These are phyloP conservation scores for Pyrocephalus nanus DNA, from an alignment of 2,797 vertebrate genomes.

Conservation along the genomic window DNA sequence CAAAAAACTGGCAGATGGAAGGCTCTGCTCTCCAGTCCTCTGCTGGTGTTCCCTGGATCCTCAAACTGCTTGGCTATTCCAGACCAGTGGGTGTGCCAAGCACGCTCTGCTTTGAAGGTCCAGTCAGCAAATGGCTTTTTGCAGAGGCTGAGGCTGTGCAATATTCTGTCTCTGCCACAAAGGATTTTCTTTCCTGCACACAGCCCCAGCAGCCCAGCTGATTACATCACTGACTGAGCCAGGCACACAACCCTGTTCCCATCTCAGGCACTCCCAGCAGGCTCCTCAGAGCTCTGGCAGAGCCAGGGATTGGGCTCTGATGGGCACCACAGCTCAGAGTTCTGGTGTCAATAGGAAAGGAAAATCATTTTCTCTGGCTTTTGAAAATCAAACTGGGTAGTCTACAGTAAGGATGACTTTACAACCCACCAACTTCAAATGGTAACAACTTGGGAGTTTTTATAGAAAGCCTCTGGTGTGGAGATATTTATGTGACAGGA, in stretches of 20 bases:
- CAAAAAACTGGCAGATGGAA: background rate
- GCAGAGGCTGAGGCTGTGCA: background rate
- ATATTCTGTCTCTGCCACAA: background rate
- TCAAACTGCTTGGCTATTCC: background rate
- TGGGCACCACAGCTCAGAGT: background rate
- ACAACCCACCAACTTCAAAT: background rate
- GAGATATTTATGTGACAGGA: background rate
- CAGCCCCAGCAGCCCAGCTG: background rate
- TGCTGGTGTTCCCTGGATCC: background rate
- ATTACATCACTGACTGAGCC: background rate
- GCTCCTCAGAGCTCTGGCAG: background rate
- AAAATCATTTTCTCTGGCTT: background rate
- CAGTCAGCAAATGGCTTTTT: background rate
- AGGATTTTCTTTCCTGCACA: background rate
- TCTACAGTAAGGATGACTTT: background rate
- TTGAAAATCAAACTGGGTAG: background rate
- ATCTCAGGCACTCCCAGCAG: background rate
- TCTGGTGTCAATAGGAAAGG: background rate
- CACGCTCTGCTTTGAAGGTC: background rate
- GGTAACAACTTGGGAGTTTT: background rate
- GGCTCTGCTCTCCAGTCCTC: background rate
- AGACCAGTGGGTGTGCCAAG: background rate
- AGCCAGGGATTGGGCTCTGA: no score
- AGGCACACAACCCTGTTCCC: background rate
- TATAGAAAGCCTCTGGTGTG: background rate